These are phyloP conservation scores for Leptopilina myrica DNA, from an alignment of 2,888 invertebrate genomes.

Conservation along the genomic window DNA sequence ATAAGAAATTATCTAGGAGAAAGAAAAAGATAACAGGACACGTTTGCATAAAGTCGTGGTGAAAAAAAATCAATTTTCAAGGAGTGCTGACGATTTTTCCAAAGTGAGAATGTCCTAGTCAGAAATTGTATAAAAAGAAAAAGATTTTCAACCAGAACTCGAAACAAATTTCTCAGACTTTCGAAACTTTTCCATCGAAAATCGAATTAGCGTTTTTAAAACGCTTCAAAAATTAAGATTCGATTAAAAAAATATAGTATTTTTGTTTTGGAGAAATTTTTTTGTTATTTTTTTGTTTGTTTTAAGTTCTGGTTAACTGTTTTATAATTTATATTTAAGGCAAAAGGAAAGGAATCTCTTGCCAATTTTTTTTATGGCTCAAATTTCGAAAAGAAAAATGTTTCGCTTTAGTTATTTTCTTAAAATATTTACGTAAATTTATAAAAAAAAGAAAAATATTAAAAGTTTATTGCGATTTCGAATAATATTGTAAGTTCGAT, in stretches of 20 bases:
- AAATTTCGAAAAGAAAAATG: conserved; percentile 57
- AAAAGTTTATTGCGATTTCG: conserved; percentile 51
- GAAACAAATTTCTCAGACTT: neutral
- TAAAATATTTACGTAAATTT: conserved; percentile 60
- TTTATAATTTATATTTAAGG: conserved; percentile 48
- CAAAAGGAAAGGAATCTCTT: conserved; percentile 63
- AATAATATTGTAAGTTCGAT: conserved; percentile 36
- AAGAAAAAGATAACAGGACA: conserved; percentile 37
- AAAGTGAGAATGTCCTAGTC: conserved; percentile 70
- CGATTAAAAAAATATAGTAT: too few relatives aligned
- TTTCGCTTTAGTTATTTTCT: conserved; percentile 60
- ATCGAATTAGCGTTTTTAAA: neutral
- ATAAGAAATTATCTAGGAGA: conserved; percentile 17
- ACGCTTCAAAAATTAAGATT: neutral
- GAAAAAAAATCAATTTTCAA: conserved; percentile 18
- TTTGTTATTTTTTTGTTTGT: neutral
- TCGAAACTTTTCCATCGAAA: neutral
- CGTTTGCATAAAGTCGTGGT: conserved; percentile 24
- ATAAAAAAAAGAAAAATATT: conserved; percentile 51
- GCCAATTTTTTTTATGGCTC: conserved; percentile 70
- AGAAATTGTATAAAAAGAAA: conserved; percentile 46
- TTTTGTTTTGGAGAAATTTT: too few relatives aligned
- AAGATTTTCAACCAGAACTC: conserved; percentile 12
- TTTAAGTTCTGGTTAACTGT: conserved; percentile 49
- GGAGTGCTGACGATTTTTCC: conserved; percentile 24